phyloP scores from a whole-genome alignment of 2,113 vertebrate genomes.

The Sphaerodactylus townsendi region DNA sequence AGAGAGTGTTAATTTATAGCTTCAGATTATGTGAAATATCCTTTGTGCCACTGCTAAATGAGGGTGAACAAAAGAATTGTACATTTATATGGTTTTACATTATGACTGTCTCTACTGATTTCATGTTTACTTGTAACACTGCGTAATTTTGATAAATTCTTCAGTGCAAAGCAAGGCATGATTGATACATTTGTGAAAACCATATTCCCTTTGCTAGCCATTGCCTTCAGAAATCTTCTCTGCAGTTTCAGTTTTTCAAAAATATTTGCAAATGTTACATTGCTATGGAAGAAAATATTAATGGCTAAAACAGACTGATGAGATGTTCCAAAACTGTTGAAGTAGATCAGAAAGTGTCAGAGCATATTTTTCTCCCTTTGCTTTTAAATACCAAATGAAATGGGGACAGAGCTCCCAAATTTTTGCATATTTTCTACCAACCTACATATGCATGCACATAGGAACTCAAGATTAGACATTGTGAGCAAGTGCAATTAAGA shows the following conservation, averaged over 20 bases:
- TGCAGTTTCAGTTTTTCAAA: neutral
- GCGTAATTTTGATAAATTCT: neutral
- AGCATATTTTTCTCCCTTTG: neutral
- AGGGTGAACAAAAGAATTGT: neutral
- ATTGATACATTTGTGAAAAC: slow-evolving; percentile 4
- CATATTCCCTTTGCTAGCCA: slow-evolving; percentile 1
- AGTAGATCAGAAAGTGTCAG: neutral
- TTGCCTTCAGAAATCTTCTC: neutral
- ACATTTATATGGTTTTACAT: neutral
- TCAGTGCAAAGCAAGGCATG: neutral
- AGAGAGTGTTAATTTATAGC: neutral
- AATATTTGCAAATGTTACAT: neutral
- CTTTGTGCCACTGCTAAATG: neutral
- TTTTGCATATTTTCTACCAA: neutral
- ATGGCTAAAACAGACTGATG: neutral
- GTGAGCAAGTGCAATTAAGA: too few relatives aligned
- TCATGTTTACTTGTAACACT: neutral
- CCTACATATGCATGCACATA: too few relatives aligned
- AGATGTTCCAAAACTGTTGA: neutral
- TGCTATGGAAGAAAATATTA: neutral
- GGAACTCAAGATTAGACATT: too few relatives aligned
- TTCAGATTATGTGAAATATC: neutral
- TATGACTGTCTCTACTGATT: neutral
- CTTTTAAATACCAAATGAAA: too few relatives aligned
- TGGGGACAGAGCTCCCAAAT: too few relatives aligned